Evolutionary conservation across 2,113 vertebrate species (phyloP).

Genomic region (Lycocorax pyrrhopterus): DNA sequence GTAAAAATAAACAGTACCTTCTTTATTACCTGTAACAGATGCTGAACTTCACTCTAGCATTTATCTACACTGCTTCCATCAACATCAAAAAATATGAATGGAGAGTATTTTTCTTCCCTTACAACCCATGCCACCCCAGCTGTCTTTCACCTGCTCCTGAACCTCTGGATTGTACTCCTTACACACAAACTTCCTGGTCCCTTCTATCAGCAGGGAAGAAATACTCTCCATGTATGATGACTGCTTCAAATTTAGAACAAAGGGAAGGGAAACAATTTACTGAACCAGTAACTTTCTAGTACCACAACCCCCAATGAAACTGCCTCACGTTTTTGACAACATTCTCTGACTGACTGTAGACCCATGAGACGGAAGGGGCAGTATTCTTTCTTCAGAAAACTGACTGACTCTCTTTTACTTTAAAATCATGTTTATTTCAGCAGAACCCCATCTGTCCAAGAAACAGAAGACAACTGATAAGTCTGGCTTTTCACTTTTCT

Average conservation of each 20-base stretch:
- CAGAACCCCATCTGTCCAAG: background rate
- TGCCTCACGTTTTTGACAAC: background rate
- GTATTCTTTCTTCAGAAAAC: background rate
- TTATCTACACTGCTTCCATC: background rate
- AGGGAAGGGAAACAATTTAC: background rate
- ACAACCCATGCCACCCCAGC: background rate
- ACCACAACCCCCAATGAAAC: background rate
- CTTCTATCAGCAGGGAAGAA: background rate
- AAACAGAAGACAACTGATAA: background rate
- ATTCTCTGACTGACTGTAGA: background rate
- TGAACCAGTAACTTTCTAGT: background rate
- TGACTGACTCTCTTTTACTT: background rate
- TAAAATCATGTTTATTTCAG: background rate
- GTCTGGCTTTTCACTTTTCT: background rate
- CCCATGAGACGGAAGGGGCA: background rate
- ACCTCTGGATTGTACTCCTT: background rate
- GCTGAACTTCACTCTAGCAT: background rate
- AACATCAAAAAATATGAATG: background rate
- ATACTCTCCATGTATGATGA: background rate
- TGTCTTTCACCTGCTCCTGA: background rate
- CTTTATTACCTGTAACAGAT: background rate
- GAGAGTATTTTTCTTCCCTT: background rate
- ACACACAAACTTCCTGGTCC: background rate
- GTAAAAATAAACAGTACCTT: background rate
- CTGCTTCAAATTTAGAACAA: background rate